A percentile compares a stretch with the other conserved stretches of the same genome.
Conservation (phyloP, 2,888 invertebrate species). For the Malthinus flaveolus region DNA sequence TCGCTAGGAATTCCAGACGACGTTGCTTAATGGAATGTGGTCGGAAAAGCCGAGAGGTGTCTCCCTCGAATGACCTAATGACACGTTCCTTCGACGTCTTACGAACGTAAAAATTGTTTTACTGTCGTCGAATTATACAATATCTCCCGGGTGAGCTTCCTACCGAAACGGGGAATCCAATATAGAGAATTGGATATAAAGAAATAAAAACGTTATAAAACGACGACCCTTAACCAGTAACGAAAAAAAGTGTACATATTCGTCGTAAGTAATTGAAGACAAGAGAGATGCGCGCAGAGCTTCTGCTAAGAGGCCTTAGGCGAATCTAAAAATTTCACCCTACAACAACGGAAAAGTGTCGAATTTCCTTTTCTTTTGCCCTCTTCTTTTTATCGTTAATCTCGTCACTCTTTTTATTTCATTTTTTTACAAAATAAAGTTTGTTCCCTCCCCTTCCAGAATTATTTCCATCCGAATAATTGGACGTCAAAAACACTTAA, state of each 20-base stretch:
- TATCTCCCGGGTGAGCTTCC: slow-evolving; percentile 27
- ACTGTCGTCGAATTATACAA: slow-evolving; percentile 38
- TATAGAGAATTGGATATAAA: slow-evolving; percentile 40
- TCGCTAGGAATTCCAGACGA: slow-evolving; percentile 49
- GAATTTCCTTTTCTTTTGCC: neutral
- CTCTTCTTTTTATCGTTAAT: neutral
- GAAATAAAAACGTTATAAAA: slow-evolving; percentile 41
- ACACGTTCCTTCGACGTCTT: slow-evolving; percentile 28
- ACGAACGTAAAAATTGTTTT: slow-evolving; percentile 38
- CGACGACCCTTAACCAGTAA: slow-evolving; percentile 27
- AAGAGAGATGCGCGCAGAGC: slow-evolving; percentile 27
- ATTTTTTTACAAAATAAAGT: neutral
- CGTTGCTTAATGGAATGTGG: slow-evolving; percentile 52
- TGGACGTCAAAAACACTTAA: too few species aligned
- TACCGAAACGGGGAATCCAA: slow-evolving; percentile 34
- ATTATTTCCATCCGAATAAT: too few species aligned
- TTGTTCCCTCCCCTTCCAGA: neutral
- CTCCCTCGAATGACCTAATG: slow-evolving; percentile 35
- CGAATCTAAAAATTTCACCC: slow-evolving; percentile 15
- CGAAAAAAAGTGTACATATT: slow-evolving; percentile 36
- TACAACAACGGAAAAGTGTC: neutral
- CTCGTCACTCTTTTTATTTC: slow-evolving; percentile 1
- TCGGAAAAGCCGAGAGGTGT: slow-evolving; percentile 35
- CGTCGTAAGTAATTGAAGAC: slow-evolving; percentile 37
- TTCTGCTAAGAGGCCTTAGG: slow-evolving; percentile 28